Base-by-base conservation (phyloP, 2,888 invertebrate genomes). In the Mechanitis mazaeus region DNA sequence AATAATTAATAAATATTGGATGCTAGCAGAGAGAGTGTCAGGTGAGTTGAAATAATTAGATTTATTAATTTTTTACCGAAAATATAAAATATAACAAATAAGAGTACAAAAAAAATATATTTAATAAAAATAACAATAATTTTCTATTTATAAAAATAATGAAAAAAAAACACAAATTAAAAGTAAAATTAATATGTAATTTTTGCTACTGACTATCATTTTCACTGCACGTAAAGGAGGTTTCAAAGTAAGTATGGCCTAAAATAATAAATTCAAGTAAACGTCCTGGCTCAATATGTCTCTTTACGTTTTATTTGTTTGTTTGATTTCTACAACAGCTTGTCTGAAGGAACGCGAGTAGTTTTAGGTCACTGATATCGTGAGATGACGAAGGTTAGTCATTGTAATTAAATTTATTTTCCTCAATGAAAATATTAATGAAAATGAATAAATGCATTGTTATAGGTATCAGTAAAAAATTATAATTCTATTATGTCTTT, bases 1-100 rank as follows among this genome's bases (percentile, higher is more conserved):
- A 57, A 90, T 93, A 67, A 91, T 94, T 56, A 93, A 93, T 75
- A 92, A 93, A 81, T 95, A 94, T 76, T 93, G 93, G 87, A 91
- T 92, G 79, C 89, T 94, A 69, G 92, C 94, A 50, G 94, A 94
- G 79, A 92, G 93, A 81, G 93, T 94, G 69, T 94, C 94, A 85
- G 95, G 95, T 95, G 90, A 85, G 58, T 62, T 54, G 45, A 45
- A 55, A 42, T 59, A 3, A 42, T 42, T 42, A 2, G 5, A 35
- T 35, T 58, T 67, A 54, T 64, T 63, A 45, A 57, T 33, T 62
- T 33, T 56, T 42, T 33, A 53, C 47, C 31, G 35, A 35, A 35
- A 50, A n/a, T 56, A 20, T 20, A 20, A 20, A 20, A 20, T 20
- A 20, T 20, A 20, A 20, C 20, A 20, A 20, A 20, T 20, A 20